Evolutionary conservation across 1,140 invertebrate genomes (phyloP).

Genomic region (Drosophila pachea): DNA sequence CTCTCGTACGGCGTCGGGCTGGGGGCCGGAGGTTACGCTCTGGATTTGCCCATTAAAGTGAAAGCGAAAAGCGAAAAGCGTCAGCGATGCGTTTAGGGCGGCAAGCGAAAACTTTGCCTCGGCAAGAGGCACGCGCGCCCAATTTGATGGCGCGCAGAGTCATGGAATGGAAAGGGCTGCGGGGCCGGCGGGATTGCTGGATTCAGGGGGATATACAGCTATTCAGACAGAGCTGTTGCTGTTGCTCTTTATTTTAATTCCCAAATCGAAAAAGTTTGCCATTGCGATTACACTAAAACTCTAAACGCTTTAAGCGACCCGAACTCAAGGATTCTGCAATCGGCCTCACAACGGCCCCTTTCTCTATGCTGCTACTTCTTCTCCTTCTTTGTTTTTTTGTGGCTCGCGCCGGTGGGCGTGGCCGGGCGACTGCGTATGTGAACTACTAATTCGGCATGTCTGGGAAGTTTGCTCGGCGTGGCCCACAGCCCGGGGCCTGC

Average conservation of each 20-base stretch:
- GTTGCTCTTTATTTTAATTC: constrained; percentile 69
- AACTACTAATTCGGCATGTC: constrained; percentile 69
- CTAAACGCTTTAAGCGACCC: constrained; percentile 60
- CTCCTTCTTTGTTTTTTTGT: neutral
- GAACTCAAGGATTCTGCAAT: constrained; percentile 7
- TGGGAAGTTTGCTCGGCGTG: constrained; percentile 52
- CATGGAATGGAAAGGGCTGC: neutral
- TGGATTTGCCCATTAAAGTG: constrained; percentile 51
- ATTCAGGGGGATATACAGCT: neutral
- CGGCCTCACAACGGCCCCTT: neutral
- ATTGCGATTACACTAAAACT: constrained; percentile 64
- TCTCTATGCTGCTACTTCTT: neutral
- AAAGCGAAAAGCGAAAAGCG: constrained; percentile 30
- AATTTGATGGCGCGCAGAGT: neutral
- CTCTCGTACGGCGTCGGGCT: no score
- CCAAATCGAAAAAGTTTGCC: constrained; percentile 73
- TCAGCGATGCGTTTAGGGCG: constrained; percentile 55
- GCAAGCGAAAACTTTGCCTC: constrained; percentile 45
- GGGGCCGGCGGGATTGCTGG: neutral
- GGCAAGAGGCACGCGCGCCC: constrained; percentile 1
- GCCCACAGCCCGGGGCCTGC: neutral
- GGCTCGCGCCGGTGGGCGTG: constrained; percentile 1
- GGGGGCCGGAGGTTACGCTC: constrained; percentile 23
- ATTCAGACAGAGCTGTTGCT: constrained; percentile 31
- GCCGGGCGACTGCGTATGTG: constrained; percentile 53